Evolutionary conservation across 2,797 vertebrate genomes (phyloP).

Genomic region (Propithecus perrieri): DNA sequence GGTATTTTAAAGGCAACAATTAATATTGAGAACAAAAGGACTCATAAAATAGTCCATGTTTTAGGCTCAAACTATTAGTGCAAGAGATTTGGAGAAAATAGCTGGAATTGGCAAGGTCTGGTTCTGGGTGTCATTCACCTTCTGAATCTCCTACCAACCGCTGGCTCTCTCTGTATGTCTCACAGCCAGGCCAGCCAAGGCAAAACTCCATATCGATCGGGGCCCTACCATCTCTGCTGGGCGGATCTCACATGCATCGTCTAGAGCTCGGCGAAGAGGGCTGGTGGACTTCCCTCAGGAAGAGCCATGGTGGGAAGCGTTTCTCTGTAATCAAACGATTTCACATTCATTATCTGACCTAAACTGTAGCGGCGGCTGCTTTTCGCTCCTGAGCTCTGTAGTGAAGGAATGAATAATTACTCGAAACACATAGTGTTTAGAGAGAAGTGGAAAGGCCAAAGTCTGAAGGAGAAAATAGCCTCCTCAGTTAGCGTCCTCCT

Average conservation of each 20-base stretch:
- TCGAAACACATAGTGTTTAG: too few species aligned
- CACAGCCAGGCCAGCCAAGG: background rate
- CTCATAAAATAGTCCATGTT: background rate
- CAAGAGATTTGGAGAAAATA: background rate
- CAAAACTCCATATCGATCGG: background rate
- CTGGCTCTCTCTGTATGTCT: background rate
- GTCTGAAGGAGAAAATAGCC: too few species aligned
- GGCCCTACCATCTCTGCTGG: background rate
- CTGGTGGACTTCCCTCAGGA: background rate
- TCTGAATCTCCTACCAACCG: background rate
- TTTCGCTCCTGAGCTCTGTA: too few species aligned
- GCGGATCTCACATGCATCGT: background rate
- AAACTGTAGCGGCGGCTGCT: too few species aligned
- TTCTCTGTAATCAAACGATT: background rate
- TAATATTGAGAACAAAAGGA: background rate
- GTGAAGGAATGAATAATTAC: too few species aligned
- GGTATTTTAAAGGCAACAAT: conserved; percentile 15
- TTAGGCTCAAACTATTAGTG: background rate
- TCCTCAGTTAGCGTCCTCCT: too few species aligned
- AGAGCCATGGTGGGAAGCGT: background rate
- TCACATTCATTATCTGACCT: background rate
- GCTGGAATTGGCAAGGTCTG: background rate
- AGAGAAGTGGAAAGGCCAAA: too few species aligned
- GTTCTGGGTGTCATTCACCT: background rate
- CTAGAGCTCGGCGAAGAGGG: background rate